phyloP scores from a whole-genome alignment of 2,797 vertebrate species.

The Myoxocephalus aenaeus region DNA sequence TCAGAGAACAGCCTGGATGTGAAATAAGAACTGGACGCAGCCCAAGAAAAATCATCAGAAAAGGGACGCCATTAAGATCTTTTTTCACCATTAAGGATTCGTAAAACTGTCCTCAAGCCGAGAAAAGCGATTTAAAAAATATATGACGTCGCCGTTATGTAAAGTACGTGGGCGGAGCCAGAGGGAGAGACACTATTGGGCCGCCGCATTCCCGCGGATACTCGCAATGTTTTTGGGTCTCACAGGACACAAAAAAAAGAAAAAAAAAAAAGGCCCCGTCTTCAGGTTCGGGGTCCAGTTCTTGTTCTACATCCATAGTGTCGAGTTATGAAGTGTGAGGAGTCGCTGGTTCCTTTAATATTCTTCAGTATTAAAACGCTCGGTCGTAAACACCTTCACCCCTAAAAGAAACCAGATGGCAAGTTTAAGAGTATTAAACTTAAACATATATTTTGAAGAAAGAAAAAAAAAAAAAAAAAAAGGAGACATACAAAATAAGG shows the following conservation, averaged over 20 bases:
- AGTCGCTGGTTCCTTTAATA: not conserved
- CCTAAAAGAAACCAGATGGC: not conserved
- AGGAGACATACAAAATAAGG: not conserved
- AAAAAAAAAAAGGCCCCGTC: no score
- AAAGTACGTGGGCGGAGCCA: not conserved
- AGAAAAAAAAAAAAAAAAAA: not conserved
- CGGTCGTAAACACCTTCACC: not conserved
- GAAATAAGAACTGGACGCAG: not conserved
- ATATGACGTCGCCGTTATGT: not conserved
- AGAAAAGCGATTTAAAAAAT: not conserved
- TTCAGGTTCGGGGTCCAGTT: not conserved
- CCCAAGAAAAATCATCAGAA: not conserved
- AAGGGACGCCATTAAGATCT: not conserved
- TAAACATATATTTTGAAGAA: not conserved
- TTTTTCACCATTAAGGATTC: not conserved
- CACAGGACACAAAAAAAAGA: not conserved
- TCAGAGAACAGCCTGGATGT: slow-evolving; percentile 32
- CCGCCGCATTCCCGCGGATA: no score
- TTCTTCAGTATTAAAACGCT: not conserved
- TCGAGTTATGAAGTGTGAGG: slow-evolving; percentile 7
- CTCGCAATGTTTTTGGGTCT: no score
- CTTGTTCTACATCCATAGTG: not conserved
- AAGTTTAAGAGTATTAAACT: slow-evolving; percentile 1
- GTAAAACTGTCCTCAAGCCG: not conserved
- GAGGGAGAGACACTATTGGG: not conserved